Base-by-base conservation (phyloP, 2,888 invertebrate genomes). In the Agrochola macilenta region DNA sequence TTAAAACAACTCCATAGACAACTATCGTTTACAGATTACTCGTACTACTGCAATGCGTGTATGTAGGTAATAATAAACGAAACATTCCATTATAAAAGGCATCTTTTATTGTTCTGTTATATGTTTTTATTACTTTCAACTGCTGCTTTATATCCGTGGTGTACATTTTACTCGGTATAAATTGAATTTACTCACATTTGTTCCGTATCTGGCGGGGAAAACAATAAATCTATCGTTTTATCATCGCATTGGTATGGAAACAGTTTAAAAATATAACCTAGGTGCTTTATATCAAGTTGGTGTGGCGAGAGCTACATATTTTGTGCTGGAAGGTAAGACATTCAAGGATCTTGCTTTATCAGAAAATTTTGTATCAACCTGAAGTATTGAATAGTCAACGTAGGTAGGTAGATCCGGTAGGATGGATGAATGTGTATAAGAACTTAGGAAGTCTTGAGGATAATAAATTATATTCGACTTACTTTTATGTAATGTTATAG, bases 21-120 rank as follows among this genome's bases (percentile, higher is more conserved):
- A 74, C 39, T 17, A 5, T 5, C 23, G 26, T 8, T 23, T 39
- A 69, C 2, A 43, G 39, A 52, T 49, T 69, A 39, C n/a, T n/a
- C n/a, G n/a, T n/a, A n/a, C 30, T 30, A 30, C 49, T 69, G 30
- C 39, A 43, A n/a, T 61, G n/a, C 52, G 88, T 88, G 89, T 85
- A 74, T 82, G 52, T 20, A 52, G 81, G 86, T 88, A 91, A 91
- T 90, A 91, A 90, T 89, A 90, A 89, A 92, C 88, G 89, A 91
- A 89, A 90, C 90, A 91, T 90, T 79, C 86, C 87, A 88, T 88
- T 89, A 90, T 87, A 89, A 90, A 91, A 88, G 85, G 89, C 86
- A 87, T 80, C 70, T 89, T 68, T 87, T 87, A 88, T 88, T 78
- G 76, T 81, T 78, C n/a, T 87, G 86, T 87, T 87, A 79, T 83